These are phyloP conservation scores for Sapajus apella DNA, from an alignment of 2,113 vertebrate species.

Conservation along the genomic window DNA sequence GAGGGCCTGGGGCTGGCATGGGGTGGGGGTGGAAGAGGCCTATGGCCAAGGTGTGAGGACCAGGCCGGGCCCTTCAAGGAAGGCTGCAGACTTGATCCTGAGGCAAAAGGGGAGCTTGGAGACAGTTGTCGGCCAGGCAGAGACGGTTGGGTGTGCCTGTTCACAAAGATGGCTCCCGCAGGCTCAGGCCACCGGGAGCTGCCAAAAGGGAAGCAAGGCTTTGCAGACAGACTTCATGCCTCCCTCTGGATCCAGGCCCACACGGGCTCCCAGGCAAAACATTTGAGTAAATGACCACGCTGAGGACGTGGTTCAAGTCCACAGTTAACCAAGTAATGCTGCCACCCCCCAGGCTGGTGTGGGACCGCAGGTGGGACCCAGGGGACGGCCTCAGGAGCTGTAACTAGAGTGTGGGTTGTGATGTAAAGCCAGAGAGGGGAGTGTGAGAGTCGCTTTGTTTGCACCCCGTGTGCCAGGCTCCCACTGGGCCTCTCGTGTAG, in stretches of 20 bases:
- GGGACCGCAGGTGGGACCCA: background rate
- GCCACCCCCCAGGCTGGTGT: background rate
- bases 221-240: background rate
- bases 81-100: background rate
- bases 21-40: background rate
- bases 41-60: background rate
- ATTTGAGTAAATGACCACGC: too few relatives aligned
- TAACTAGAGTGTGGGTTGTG: background rate
- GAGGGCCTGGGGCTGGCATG: background rate
- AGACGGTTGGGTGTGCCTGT: too few relatives aligned
- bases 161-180: background rate
- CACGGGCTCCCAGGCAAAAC: fast-evolving
- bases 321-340: background rate
- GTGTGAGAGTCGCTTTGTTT: background rate
- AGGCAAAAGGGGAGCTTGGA: background rate
- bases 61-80: background rate
- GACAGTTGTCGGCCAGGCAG: background rate
- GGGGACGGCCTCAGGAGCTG: background rate
- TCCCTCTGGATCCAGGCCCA: background rate
- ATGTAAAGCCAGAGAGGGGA: background rate
- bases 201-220: background rate
- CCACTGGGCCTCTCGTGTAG: background rate
- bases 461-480: background rate
- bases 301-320: background rate
- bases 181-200: background rate